phyloP scores from a whole-genome alignment of 2,113 vertebrate genomes.

The Nyctereutes procyonoides region DNA sequence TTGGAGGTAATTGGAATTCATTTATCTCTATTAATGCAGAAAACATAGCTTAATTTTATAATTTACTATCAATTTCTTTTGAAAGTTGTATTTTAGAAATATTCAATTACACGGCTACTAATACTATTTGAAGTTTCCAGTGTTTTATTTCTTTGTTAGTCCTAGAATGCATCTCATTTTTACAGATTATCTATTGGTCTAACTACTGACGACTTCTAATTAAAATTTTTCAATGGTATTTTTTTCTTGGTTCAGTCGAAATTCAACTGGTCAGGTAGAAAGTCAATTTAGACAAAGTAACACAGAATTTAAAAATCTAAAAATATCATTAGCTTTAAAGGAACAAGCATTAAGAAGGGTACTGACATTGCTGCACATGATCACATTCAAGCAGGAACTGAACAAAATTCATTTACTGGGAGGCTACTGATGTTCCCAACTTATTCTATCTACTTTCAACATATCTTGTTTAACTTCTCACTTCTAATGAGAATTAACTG shows the following conservation, averaged over 20 bases:
- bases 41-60: neutral
- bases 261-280: neutral
- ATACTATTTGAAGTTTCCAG: neutral
- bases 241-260: neutral
- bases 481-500: neutral
- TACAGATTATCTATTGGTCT: neutral
- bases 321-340: neutral
- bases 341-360: neutral
- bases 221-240: neutral
- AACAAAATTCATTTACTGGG: neutral
- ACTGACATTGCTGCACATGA: neutral
- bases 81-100: slow-evolving; percentile 9
- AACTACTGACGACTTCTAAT: neutral
- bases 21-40: neutral
- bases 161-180: neutral
- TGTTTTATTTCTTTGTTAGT: slow-evolving; percentile 39
- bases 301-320: neutral
- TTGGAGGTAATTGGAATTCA: neutral
- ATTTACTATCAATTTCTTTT: slow-evolving; percentile 1
- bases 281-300: neutral
- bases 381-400: neutral
- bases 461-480: neutral
- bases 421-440: neutral
- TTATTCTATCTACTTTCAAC: neutral
- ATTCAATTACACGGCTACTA: neutral